Percentiles rank a stretch among this genome's conserved stretches.
phyloP scores from a whole-genome alignment of 1,140 invertebrate genomes.

The Aricia agestis region DNA sequence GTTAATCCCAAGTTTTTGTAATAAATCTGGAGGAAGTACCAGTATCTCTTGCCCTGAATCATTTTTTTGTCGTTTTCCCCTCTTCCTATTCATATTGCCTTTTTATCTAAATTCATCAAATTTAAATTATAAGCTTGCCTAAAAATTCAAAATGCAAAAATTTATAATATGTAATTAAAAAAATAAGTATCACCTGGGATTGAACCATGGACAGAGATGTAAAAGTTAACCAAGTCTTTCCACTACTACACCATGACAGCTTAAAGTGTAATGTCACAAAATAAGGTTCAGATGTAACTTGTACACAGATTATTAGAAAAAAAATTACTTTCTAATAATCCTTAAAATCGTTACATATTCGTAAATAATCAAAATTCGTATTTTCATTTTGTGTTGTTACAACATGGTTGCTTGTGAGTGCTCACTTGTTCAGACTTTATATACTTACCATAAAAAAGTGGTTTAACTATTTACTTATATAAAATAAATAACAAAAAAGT shows the following conservation, averaged over 20 bases:
- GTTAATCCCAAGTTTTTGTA: conserved; percentile 66
- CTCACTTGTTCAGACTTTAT: neutral
- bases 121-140: conserved; percentile 8
- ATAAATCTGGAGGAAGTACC: conserved; percentile 63
- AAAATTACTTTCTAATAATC: conserved; percentile 23
- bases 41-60: conserved; percentile 49
- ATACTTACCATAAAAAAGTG: neutral
- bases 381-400: too few relatives aligned
- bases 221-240: neutral
- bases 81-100: conserved; percentile 36
- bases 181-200: conserved; percentile 23
- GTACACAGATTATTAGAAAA: conserved; percentile 26
- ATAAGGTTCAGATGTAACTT: conserved; percentile 16
- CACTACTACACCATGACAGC: neutral
- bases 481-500: neutral
- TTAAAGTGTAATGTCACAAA: neutral
- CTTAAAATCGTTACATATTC: too few relatives aligned
- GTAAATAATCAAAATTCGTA: neutral
- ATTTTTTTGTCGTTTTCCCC: conserved; percentile 37
- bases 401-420: too few relatives aligned
- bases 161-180: conserved; percentile 16
- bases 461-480: neutral
- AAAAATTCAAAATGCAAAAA: conserved; percentile 18
- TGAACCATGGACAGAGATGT: conserved; percentile 29
- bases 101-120: conserved; percentile 21